A percentile compares a stretch with the other conserved stretches of the same genome.
phyloP scores from a whole-genome alignment of 2,888 invertebrate genomes.

The Sarcophaga variegata region DNA sequence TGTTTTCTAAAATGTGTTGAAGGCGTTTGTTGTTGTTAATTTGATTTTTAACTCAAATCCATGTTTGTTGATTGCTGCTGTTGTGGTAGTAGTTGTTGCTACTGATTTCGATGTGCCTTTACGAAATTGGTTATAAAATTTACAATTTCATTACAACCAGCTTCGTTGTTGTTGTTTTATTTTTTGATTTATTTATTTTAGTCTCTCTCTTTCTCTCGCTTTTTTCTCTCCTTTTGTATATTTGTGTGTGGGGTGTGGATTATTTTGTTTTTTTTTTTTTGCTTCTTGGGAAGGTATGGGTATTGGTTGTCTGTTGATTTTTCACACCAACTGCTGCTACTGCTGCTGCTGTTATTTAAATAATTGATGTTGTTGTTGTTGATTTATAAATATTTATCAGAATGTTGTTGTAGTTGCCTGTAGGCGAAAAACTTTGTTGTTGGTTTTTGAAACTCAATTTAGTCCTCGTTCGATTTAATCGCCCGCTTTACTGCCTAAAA shows the following conservation, averaged over 20 bases:
- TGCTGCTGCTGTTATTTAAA: conserved; percentile 62
- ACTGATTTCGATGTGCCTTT: not conserved
- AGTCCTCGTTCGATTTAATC: conserved; percentile 44
- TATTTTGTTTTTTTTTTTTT: not conserved
- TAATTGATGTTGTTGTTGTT: conserved; percentile 62
- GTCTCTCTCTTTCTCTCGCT: not conserved
- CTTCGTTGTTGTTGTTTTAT: conserved; percentile 8
- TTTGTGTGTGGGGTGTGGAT: conserved; percentile 14
- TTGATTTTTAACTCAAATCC: conserved; percentile 34
- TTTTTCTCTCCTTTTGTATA: not conserved
- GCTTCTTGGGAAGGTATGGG: conserved; percentile 15
- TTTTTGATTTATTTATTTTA: not conserved
- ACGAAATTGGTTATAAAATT: conserved; percentile 54
- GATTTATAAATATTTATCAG: conserved; percentile 52
- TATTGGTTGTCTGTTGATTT: conserved; percentile 48
- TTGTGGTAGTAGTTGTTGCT: conserved; percentile 1
- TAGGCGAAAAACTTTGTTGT: conserved; percentile 17
- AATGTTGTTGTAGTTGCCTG: conserved; percentile 6
- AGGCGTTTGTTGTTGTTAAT: conserved; percentile 9
- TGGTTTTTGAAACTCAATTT: conserved; percentile 44
- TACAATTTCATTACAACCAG: conserved; percentile 68
- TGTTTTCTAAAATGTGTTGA: no score
- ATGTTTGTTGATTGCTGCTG: conserved; percentile 22
- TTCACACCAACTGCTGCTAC: conserved; percentile 67
- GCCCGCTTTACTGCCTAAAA: conserved; percentile 2